A percentile compares a stretch with the other conserved stretches of the same genome.
These are phyloP conservation scores for Sarcophaga peregrina DNA, from an alignment of 1,140 invertebrate genomes.

Conservation along the genomic window DNA sequence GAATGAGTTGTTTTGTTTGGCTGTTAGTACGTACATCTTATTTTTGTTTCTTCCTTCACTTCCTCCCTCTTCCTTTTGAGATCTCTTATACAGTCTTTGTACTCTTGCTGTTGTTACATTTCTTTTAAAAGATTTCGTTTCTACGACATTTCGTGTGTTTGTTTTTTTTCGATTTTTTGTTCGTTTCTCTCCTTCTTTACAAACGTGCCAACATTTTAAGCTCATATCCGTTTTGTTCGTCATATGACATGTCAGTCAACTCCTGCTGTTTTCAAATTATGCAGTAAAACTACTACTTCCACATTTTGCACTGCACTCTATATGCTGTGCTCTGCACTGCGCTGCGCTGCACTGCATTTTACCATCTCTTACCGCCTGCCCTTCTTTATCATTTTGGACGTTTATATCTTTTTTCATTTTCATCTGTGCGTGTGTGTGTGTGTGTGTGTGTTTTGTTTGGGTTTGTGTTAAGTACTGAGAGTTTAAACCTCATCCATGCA, in stretches of 20 bases:
- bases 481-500: neutral
- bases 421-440: neutral
- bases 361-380: neutral
- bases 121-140: too few species aligned
- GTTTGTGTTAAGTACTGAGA: neutral
- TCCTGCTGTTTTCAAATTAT: constrained; percentile 42
- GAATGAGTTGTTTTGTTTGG: neutral
- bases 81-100: neutral
- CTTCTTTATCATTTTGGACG: constrained; percentile 13
- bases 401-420: neutral
- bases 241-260: constrained; percentile 38
- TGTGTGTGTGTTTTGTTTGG: neutral
- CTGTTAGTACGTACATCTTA: neutral
- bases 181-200: neutral
- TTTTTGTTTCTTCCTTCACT: neutral
- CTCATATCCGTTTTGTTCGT: constrained; percentile 39
- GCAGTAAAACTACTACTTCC: constrained; percentile 37
- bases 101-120: too few species aligned
- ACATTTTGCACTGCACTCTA: constrained; percentile 11
- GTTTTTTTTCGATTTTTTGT: neutral
- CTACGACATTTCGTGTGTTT: neutral
- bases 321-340: neutral
- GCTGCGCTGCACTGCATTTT: neutral
- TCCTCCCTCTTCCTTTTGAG: neutral
- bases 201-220: constrained; percentile 41